Conservation (phyloP, 2,797 vertebrate species). For the Ctenochaetus hawaiiensis region DNA sequence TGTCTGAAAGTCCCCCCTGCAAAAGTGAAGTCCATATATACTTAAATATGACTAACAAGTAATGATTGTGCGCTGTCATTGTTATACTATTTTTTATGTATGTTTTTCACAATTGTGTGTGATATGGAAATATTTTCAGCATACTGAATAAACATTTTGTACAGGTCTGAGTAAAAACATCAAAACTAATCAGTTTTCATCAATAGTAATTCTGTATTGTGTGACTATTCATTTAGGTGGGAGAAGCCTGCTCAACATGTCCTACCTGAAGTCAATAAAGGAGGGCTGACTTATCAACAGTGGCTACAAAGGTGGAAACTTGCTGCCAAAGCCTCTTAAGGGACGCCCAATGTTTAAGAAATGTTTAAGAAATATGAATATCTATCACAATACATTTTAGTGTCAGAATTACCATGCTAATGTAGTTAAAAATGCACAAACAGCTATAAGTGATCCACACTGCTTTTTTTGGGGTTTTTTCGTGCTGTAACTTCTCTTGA, state of each 20-base stretch:
- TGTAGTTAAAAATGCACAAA: background rate
- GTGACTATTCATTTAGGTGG: slow-evolving; percentile 82
- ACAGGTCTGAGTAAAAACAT: background rate
- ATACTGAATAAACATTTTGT: no score
- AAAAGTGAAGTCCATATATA: background rate
- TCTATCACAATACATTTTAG: slow-evolving; percentile 28
- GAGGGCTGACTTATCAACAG: slow-evolving; percentile 85
- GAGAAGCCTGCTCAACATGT: slow-evolving; percentile 86
- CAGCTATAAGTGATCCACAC: background rate
- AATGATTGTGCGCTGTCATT: background rate
- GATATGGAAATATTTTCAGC: no score
- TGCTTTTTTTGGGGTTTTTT: background rate
- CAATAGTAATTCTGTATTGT: slow-evolving; percentile 9
- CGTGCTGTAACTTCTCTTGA: background rate
- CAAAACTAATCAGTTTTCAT: background rate
- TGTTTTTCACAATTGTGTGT: no score
- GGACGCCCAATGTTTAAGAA: background rate
- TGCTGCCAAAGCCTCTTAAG: slow-evolving; percentile 75
- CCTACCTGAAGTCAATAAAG: slow-evolving; percentile 77
- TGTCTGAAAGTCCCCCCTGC: background rate
- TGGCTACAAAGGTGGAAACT: slow-evolving; percentile 88
- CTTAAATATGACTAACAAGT: background rate
- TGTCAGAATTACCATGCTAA: background rate
- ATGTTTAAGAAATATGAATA: background rate
- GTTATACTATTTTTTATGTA: no score